Conservation (phyloP, 30 jellyfish, hydroid and myxozoan genomes). For the Hydra vulgaris region DNA sequence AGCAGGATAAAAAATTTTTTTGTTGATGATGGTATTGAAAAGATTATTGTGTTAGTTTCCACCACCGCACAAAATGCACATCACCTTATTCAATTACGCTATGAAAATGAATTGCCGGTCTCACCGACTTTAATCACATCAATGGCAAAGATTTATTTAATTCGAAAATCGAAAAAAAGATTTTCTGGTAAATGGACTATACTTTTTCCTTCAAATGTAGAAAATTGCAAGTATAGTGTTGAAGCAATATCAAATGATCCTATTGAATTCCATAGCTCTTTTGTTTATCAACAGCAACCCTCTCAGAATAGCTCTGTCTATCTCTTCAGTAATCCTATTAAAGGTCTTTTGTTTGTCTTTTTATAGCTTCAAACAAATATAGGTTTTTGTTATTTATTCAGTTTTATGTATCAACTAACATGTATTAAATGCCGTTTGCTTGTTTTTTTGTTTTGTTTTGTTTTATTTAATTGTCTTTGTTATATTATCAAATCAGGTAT, state of each 20-base stretch:
- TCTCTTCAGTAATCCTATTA: neutral
- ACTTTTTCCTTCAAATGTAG: neutral
- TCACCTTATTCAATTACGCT: neutral
- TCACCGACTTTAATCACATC: neutral
- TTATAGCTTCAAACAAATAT: neutral
- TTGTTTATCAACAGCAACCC: neutral
- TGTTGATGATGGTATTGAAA: no score
- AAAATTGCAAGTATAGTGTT: neutral
- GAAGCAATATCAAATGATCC: neutral
- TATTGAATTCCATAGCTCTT: neutral
- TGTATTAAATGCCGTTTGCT: neutral
- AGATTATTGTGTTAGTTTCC: neutral
- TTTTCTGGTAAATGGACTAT: constrained; percentile 1
- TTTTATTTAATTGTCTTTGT: neutral
- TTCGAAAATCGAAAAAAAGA: neutral
- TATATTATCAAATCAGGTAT: neutral
- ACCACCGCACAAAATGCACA: neutral
- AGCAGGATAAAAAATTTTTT: no score
- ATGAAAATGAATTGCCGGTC: neutral
- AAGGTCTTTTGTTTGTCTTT: neutral
- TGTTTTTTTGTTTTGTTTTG: neutral
- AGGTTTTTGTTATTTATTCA: neutral
- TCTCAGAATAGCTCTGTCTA: neutral
- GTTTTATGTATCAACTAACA: neutral
- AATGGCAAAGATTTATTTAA: neutral